Evolutionary conservation across 1,140 invertebrate species (phyloP).

Genomic region (Tenebrio molitor): DNA sequence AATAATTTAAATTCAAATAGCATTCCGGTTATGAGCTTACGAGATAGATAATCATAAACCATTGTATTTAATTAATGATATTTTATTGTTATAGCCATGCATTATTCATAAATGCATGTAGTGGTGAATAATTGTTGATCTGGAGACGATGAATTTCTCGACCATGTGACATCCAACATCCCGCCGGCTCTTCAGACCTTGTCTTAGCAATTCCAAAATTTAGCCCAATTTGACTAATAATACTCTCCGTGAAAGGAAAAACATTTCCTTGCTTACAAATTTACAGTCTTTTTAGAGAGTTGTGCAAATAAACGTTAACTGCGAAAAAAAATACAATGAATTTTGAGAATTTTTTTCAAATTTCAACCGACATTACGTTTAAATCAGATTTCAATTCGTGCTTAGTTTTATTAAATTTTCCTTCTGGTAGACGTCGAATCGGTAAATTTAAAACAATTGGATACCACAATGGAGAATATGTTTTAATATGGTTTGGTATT

Average conservation of each 20-base stretch:
- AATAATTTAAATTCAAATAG: constrained; percentile 20
- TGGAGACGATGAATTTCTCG: constrained; percentile 17
- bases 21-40: constrained; percentile 13
- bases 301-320: too few species aligned
- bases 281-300: too few species aligned
- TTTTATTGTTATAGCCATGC: constrained; percentile 28
- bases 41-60: constrained; percentile 24
- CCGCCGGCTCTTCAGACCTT: background rate
- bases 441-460: constrained; percentile 4
- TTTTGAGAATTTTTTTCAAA: too few species aligned
- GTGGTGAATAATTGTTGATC: constrained; percentile 12
- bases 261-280: too few species aligned
- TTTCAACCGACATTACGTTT: too few species aligned
- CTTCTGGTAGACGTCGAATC: too few species aligned
- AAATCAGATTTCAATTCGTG: too few species aligned
- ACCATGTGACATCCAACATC: constrained; percentile 24
- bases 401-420: too few species aligned
- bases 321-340: too few species aligned
- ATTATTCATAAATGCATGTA: constrained; percentile 27
- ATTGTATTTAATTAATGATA: constrained; percentile 37
- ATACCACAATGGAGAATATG: background rate
- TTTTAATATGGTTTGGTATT: background rate
- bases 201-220: background rate
- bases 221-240: too few species aligned
- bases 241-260: too few species aligned